Conservation (phyloP, 64 coral and sea anemone genomes). For the Dendronephthya gigantea region DNA sequence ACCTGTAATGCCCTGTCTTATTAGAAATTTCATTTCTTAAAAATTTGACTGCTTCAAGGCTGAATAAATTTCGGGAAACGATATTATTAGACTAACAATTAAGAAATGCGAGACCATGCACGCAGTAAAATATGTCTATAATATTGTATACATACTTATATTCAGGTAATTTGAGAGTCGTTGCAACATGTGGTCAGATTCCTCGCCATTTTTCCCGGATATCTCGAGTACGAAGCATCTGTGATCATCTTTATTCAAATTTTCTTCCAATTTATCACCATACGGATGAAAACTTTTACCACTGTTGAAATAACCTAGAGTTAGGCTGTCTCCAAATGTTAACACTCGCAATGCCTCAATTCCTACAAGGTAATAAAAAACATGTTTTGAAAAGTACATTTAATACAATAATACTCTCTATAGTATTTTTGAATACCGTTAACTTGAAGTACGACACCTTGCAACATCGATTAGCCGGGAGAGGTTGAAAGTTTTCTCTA, state of each 20-base stretch:
- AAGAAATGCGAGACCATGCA: too few relatives aligned
- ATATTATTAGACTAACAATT: too few relatives aligned
- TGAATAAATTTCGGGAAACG: too few relatives aligned
- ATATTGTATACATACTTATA: constrained; percentile 38
- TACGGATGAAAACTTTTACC: constrained; percentile 59
- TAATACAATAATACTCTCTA: background rate
- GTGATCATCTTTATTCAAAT: constrained; percentile 73
- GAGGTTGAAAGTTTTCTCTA: too few relatives aligned
- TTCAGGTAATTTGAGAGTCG: constrained; percentile 46
- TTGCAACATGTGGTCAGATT: constrained; percentile 54
- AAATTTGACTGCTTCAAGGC: too few relatives aligned
- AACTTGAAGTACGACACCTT: too few relatives aligned
- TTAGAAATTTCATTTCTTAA: too few relatives aligned
- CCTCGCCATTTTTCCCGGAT: constrained; percentile 53
- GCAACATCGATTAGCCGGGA: too few relatives aligned
- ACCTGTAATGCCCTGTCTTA: too few relatives aligned
- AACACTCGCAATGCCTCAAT: constrained; percentile 57
- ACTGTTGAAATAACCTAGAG: constrained; percentile 57
- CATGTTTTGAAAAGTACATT: too few relatives aligned
- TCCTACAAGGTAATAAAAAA: background rate
- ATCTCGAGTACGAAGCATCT: constrained; percentile 68
- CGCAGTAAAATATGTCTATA: too few relatives aligned
- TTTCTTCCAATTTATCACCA: constrained; percentile 58
- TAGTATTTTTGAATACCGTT: too few relatives aligned
- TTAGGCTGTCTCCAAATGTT: constrained; percentile 77